Base-by-base conservation (phyloP, 2,888 invertebrate genomes). In the Spilarctia lutea region DNA sequence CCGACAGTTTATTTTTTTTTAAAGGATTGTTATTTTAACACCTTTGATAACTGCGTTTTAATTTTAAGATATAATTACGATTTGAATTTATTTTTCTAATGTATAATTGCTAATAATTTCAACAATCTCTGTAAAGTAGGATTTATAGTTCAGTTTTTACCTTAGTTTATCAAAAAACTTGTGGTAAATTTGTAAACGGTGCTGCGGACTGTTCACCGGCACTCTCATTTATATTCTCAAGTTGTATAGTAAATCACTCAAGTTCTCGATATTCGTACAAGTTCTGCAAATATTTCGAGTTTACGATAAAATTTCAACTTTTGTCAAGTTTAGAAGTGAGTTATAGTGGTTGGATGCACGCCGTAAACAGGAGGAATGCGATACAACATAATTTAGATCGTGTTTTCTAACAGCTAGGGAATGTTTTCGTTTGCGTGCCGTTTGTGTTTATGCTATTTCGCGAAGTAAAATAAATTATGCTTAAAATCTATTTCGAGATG, bases 231-330 rank as follows among this genome's bases (percentile, higher is more conserved):
- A 86, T 85, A 87, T 85, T 87, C 88, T 77, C 76, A 91, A 91
- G 83, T 91, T 90, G 76, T 76, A 81, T 89, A 86, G 85, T 92
- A 92, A 90, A 92, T 92, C 91, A 92, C 88, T 87, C 87, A 87
- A 87, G 84, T 89, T 86, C 79, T 85, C 86, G 88, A 89, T 89
- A 88, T 87, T 87, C 84, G 84, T 85, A 79, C 75, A 85, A 85
- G 83, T 85, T 85, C 78, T 80, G 86, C 85, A 88, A 90, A 91
- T 91, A 91, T 91, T 91, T 89, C 88, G 87, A 87, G 86, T 91
- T 89, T 83, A 86, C 90, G 91, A 89, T 91, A 92, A 91, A 92
- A 91, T 91, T 91, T 89, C 86, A 91, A 92, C 88, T 92, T 91
- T 91, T 91, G 90, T 89, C 91, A 89, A 91, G 87, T 89, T 87